Conservation (phyloP, 2,888 invertebrate species). For the Caenorhabditis macrosperma region DNA sequence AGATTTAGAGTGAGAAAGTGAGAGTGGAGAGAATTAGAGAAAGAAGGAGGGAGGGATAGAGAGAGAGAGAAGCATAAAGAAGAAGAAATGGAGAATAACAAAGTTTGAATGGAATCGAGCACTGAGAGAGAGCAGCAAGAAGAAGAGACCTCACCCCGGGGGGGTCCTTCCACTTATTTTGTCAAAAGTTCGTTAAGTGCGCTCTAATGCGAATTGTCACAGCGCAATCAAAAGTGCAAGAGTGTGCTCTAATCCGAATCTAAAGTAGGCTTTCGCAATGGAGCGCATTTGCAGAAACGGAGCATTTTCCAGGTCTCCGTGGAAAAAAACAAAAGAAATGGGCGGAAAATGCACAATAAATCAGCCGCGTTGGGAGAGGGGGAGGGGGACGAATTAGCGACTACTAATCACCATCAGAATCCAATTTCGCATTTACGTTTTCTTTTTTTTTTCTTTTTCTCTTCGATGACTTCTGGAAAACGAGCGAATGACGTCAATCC, state of each 20-base stretch:
- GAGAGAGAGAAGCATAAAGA: conserved; percentile 23
- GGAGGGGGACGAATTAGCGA: conserved; percentile 16
- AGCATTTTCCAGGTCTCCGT: too few species aligned
- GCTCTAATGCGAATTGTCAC: neutral
- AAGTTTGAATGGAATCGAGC: conserved; percentile 34
- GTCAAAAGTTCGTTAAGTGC: conserved; percentile 27
- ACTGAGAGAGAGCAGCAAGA: neutral
- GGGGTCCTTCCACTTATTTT: neutral
- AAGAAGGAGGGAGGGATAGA: conserved; percentile 8
- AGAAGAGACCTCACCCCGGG: neutral
- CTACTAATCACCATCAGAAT: conserved; percentile 22
- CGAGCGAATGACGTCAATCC: conserved; percentile 25
- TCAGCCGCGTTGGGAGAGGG: too few species aligned
- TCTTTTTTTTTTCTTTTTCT: conserved; percentile 2
- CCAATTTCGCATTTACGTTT: conserved; percentile 7
- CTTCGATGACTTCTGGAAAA: conserved; percentile 6
- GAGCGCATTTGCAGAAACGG: neutral
- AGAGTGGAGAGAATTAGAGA: conserved; percentile 21
- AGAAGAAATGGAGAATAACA: conserved; percentile 32
- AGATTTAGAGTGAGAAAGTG: conserved; percentile 11
- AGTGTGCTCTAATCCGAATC: too few species aligned
- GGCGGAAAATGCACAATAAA: neutral
- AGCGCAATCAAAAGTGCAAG: too few species aligned
- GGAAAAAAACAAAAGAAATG: neutral
- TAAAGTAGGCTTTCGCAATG: too few species aligned